These are phyloP conservation scores for Acrobasis consociella DNA, from an alignment of 2,888 invertebrate genomes.

Conservation along the genomic window DNA sequence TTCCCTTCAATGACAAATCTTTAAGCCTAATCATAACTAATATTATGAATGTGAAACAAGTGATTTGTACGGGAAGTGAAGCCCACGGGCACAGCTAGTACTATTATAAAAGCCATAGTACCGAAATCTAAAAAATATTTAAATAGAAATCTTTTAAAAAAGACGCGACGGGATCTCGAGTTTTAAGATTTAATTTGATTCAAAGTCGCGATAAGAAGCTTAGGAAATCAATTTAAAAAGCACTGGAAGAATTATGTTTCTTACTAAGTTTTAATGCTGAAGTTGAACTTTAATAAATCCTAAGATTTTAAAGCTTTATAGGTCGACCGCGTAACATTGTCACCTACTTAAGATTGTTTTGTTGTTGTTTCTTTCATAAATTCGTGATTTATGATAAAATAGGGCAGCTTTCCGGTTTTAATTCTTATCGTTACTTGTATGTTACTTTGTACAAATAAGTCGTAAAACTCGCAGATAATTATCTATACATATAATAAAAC, in stretches of 20 bases:
- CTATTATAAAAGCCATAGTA: background rate
- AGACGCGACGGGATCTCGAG: conserved; percentile 7
- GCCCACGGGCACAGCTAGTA: too few species aligned
- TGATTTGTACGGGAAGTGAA: too few species aligned
- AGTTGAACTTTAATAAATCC: background rate
- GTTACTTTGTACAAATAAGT: too few species aligned
- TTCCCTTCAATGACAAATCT: too few species aligned
- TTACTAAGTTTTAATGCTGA: conserved; percentile 4
- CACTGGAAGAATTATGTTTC: background rate
- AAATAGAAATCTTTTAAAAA: conserved; percentile 6
- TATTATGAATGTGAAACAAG: too few species aligned
- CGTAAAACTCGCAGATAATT: too few species aligned
- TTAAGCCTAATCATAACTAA: too few species aligned
- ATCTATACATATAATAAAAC: too few species aligned
- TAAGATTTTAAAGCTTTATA: background rate
- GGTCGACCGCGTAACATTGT: background rate
- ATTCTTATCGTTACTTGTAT: too few species aligned
- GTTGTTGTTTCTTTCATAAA: too few species aligned
- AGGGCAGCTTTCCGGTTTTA: too few species aligned
- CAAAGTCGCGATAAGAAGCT: conserved; percentile 16
- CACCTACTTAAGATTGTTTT: background rate
- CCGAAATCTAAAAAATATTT: background rate
- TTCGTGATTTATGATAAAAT: too few species aligned
- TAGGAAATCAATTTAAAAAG: conserved; percentile 12
- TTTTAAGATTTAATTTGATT: conserved; percentile 21